A percentile compares a stretch with the other conserved stretches of the same genome.
phyloP scores from a whole-genome alignment of 2,888 invertebrate species.

The Oscheius sp. region DNA sequence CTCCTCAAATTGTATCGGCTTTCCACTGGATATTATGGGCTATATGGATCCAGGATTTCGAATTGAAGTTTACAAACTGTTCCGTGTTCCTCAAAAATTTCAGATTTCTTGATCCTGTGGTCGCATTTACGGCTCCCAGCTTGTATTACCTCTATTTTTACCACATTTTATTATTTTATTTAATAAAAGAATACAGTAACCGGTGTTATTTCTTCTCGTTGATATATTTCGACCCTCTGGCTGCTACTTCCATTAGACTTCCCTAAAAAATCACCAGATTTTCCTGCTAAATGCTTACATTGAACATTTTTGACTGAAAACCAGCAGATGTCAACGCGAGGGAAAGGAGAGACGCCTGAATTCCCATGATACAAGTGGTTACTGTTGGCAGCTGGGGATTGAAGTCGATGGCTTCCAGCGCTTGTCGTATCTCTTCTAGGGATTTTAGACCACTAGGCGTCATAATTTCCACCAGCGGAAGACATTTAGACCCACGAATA shows the following conservation, averaged over 20 bases:
- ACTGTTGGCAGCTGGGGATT: conserved; percentile 28
- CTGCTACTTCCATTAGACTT: conserved; percentile 50
- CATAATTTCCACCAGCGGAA: conserved; percentile 52
- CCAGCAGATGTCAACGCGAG: conserved; percentile 49
- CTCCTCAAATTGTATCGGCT: no score
- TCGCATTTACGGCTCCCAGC: no score
- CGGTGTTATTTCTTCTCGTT: conserved; percentile 28
- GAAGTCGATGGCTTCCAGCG: conserved; percentile 31
- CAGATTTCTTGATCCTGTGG: no score
- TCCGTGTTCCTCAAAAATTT: no score
- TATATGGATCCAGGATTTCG: no score
- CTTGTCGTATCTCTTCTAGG: conserved; percentile 41
- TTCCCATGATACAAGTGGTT: conserved; percentile 63
- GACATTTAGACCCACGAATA: conserved; percentile 45
- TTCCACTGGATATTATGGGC: no score
- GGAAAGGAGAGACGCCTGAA: conserved; percentile 64
- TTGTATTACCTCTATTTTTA: no score
- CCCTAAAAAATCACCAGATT: conserved; percentile 35
- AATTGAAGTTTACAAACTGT: no score
- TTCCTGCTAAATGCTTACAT: conserved; percentile 42
- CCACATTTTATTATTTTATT: no score
- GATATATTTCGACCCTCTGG: conserved; percentile 46
- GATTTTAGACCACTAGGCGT: conserved; percentile 43
- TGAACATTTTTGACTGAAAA: conserved; percentile 52
- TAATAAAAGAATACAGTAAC: no score